Percentiles rank a stretch among this genome's conserved stretches.
These are phyloP conservation scores for Copsychus sechellarum DNA, from an alignment of 2,113 vertebrate species.

Conservation along the genomic window DNA sequence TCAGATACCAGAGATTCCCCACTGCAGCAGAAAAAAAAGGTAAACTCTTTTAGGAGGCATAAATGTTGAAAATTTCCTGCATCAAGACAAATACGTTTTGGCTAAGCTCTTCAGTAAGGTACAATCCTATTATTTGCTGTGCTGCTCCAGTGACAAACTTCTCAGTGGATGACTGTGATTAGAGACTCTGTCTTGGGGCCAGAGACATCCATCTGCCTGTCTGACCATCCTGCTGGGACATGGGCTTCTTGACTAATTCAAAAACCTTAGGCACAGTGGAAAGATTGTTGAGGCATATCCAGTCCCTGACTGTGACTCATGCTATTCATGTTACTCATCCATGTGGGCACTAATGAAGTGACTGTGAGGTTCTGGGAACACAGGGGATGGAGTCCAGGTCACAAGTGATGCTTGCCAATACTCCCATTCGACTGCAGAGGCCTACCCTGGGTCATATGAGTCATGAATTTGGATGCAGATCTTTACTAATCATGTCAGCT, in stretches of 20 bases:
- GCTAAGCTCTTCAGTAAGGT: not conserved
- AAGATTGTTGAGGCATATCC: conserved; percentile 48
- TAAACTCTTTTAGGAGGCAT: not conserved
- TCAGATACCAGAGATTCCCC: not conserved
- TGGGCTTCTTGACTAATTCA: conserved; percentile 20
- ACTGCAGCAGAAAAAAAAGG: not conserved
- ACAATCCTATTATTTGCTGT: not conserved
- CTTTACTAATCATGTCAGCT: not conserved
- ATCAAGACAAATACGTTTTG: not conserved
- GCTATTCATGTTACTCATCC: conserved; percentile 54
- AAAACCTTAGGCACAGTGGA: conserved; percentile 39
- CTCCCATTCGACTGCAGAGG: not conserved
- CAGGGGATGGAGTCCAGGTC: conserved; percentile 34
- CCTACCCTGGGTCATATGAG: conserved; percentile 48
- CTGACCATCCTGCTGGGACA: conserved; percentile 48
- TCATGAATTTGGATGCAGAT: conserved; percentile 36
- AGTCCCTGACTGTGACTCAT: conserved; percentile 53
- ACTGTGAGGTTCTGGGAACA: conserved; percentile 61
- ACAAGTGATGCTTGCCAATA: conserved; percentile 27
- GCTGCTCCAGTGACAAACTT: not conserved
- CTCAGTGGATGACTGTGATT: not conserved
- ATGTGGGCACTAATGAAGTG: conserved; percentile 63
- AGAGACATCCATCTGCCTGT: conserved; percentile 48
- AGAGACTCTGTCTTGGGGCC: conserved; percentile 21
- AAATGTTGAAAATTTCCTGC: not conserved